Base-by-base conservation (phyloP, 1,140 invertebrate genomes). In the Drosophila pandora region DNA sequence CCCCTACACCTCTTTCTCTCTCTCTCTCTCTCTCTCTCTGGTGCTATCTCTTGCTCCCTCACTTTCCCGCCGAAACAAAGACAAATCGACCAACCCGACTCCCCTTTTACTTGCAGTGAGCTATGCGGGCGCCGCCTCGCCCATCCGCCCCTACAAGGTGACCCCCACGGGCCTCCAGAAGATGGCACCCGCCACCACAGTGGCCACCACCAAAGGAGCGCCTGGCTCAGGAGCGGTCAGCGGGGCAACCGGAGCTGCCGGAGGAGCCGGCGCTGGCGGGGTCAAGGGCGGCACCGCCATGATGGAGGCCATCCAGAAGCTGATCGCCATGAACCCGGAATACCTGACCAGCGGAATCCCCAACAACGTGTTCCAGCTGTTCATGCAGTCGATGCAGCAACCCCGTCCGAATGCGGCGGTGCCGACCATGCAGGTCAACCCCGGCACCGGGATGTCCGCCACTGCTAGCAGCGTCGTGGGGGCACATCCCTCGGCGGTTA, bases 291-390 rank as follows among this genome's bases (percentile, higher is more conserved):
- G 90, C 48, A 85, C 85, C 23, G 52, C 90, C 32, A 90, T 93
- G 5, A 57, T 90, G 48, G 92, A 92, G 90, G 91, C 87, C 37
- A 71, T 90, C 39, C 87, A 91, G 55, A 75, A 85, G 39, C 68
- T 91, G 56, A 85, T 92, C 2, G 79, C 91, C 2, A 59, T 89
- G 12, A 87, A 91, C 83, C 91, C 92, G 21, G 74, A 90, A 32
- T 92, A 91, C 68, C 65, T 91, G 61, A 91, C 88, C 49, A 90
- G 89, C 48, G 91, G 91, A 48, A 92, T 92, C 78, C 91, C 91
- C 8, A 92, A 92, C 60, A 83, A 92, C 41, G 79, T 91, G 47
- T 61, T 92, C 10, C 90, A 92, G 65, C 80, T 93, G 74, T 93
- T 93, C 90, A 91, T 90, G 70, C 91, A 92, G 21, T 80, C 88